phyloP scores from a whole-genome alignment of 2,113 vertebrate species.

The Lampris incognitus region DNA sequence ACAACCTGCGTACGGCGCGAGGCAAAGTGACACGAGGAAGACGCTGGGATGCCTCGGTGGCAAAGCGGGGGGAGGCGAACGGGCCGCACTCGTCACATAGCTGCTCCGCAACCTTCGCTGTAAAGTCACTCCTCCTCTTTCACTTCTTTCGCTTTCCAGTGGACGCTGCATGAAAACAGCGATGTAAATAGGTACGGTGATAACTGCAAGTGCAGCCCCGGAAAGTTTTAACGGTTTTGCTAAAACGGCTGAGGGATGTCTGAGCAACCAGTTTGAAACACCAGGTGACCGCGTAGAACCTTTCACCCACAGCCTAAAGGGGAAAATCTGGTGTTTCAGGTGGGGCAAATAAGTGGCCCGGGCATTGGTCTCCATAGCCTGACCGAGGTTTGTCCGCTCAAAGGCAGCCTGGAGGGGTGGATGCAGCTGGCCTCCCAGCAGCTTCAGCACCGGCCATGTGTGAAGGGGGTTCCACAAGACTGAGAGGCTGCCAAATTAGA shows the following conservation, averaged over 20 bases:
- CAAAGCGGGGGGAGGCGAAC: constrained; percentile 51
- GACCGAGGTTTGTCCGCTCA: constrained; percentile 58
- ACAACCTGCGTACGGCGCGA: constrained; percentile 72
- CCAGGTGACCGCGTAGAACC: constrained; percentile 62
- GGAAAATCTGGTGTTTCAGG: constrained; percentile 54
- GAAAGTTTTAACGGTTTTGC: too few relatives aligned
- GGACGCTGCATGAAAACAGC: not conserved
- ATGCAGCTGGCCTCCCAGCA: constrained; percentile 61
- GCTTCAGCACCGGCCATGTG: constrained; percentile 57
- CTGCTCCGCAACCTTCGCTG: constrained; percentile 35
- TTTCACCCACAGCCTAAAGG: constrained; percentile 47
- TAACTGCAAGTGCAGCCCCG: too few relatives aligned
- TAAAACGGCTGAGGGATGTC: too few relatives aligned
- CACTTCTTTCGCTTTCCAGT: constrained; percentile 9
- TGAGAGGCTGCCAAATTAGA: constrained; percentile 40
- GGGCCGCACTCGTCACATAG: constrained; percentile 35
- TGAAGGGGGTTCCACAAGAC: constrained; percentile 39
- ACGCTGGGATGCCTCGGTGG: constrained; percentile 66
- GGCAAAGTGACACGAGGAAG: constrained; percentile 67
- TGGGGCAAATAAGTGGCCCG: constrained; percentile 58
- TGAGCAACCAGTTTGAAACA: constrained; percentile 35
- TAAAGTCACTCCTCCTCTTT: constrained; percentile 33
- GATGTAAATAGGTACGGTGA: not conserved
- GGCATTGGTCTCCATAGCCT: constrained; percentile 65
- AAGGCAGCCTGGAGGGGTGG: constrained; percentile 52